Evolutionary conservation across 1,140 invertebrate genomes (phyloP).

Genomic region (Aphelenchoides fujianensis): DNA sequence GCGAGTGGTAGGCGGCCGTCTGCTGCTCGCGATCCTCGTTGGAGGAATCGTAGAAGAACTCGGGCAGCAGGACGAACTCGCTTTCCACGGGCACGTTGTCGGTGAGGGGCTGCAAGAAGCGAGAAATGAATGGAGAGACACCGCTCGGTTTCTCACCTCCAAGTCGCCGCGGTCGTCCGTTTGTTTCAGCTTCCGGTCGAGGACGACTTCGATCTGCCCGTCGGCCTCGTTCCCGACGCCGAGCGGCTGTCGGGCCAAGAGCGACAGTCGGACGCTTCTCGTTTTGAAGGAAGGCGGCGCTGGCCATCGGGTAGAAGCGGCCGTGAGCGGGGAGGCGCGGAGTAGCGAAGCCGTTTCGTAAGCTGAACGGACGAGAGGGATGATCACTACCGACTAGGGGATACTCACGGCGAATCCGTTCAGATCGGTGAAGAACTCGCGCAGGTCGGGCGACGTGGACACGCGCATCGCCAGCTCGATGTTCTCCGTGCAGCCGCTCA

Average conservation of each 20-base stretch:
- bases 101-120: not conserved
- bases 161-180: not conserved
- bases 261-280: not conserved
- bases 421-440: slow-evolving; percentile 79
- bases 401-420: slow-evolving; percentile 70
- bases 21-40: not conserved
- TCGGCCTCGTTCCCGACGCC: not conserved
- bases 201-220: not conserved
- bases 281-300: not conserved
- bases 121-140: too few species aligned
- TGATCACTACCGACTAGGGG: not conserved
- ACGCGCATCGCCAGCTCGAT: slow-evolving; percentile 62
- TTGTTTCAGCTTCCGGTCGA: not conserved
- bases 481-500: not conserved
- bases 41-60: not conserved
- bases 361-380: slow-evolving; percentile 57
- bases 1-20: not conserved
- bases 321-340: slow-evolving; percentile 87
- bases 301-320: slow-evolving; percentile 85
- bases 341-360: too few species aligned
- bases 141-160: too few species aligned
- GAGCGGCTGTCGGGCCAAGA: not conserved
- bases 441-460: slow-evolving; percentile 53
- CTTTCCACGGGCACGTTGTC: slow-evolving; percentile 3
- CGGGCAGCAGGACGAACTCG: not conserved